Base-by-base conservation (phyloP, 2,797 vertebrate species). In the Phataginus tetradactyla region DNA sequence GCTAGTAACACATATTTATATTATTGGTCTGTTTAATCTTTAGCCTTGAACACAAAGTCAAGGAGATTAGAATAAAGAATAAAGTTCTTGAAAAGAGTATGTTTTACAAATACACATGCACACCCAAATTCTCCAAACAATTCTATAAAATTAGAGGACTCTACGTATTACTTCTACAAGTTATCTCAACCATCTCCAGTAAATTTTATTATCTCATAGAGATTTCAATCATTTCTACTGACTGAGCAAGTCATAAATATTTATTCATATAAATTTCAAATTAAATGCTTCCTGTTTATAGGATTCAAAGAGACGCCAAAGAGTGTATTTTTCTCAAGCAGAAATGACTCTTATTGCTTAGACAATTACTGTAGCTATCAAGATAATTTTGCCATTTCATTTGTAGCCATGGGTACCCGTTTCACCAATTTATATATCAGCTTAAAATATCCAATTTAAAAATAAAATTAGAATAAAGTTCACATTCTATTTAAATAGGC, bases 201-300 rank as follows among this genome's bases (percentile, higher is more conserved):
- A 83, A 81, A 34, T 57, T 87, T 95, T 74, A 34, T 51, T 5
- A 89, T 91, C 4, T 59, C 14, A 64, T 11, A 61, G 2, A 55
- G 0, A 1, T 61, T 97, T 97, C 23, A 85, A 83, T 79, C 53
- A 66, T 25, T 7, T 80, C 39, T 87, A 72, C 89, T 5, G 8
- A 21, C 55, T 85, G 34, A 96, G 15, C 4, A 95, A 86, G 17
- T 77, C 87, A 59, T 90, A 92, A 45, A 37, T 80, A 93, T 83
- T 79, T 94, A 91, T 45, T 94, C 34, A 89, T 20, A 92, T 74
- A 81, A 77, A 91, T 95, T 93, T 91, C 32, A 94, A 68, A 79
- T 45, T 61, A 71, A 91, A 86, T 85, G 17, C 11, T 91, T 61
- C 61, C 51, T 17, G 80, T 39, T 81, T 81, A 55, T 12, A 83